Evolutionary conservation across 2,113 vertebrate genomes (phyloP).

Genomic region (Vanacampus margaritifer): DNA sequence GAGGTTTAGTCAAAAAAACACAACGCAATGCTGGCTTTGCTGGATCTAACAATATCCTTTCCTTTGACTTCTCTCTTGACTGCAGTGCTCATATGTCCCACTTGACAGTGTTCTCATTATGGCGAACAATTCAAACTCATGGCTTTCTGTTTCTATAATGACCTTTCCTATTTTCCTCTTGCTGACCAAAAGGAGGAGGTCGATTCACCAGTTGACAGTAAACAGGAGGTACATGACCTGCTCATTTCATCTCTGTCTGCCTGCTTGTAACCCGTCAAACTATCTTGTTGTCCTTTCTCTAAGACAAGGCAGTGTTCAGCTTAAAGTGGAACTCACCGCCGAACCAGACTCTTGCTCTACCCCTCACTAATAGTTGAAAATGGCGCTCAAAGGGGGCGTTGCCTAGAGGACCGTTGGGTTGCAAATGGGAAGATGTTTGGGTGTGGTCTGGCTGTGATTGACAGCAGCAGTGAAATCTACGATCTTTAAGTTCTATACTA

Average conservation of each 20-base stretch:
- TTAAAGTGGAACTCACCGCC: too few species aligned
- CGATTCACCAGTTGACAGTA: constrained; percentile 64
- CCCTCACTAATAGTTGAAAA: too few species aligned
- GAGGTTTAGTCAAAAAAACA: constrained; percentile 16
- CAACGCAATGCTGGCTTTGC: constrained; percentile 21
- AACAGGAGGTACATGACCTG: constrained; percentile 73
- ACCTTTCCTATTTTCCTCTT: constrained; percentile 45
- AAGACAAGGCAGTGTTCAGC: too few species aligned
- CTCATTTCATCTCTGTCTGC: constrained; percentile 38
- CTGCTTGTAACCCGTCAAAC: constrained; percentile 15
- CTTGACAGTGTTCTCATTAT: constrained; percentile 29
- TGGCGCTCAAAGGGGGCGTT: too few species aligned
- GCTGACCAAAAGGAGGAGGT: constrained; percentile 71
- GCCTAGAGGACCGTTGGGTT: too few species aligned
- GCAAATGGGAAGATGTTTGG: too few species aligned
- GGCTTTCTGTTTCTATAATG: constrained; percentile 47
- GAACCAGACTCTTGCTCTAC: too few species aligned
- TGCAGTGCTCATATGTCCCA: constrained; percentile 37
- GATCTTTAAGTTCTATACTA: too few species aligned
- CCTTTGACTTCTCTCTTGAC: constrained; percentile 35
- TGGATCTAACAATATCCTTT: constrained; percentile 40
- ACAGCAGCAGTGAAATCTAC: too few species aligned
- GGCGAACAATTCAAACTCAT: constrained; percentile 28
- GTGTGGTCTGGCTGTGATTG: too few species aligned
- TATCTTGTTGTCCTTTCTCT: background rate